These are phyloP conservation scores for Vultur gryphus DNA, from an alignment of 2,797 vertebrate genomes.

Conservation along the genomic window DNA sequence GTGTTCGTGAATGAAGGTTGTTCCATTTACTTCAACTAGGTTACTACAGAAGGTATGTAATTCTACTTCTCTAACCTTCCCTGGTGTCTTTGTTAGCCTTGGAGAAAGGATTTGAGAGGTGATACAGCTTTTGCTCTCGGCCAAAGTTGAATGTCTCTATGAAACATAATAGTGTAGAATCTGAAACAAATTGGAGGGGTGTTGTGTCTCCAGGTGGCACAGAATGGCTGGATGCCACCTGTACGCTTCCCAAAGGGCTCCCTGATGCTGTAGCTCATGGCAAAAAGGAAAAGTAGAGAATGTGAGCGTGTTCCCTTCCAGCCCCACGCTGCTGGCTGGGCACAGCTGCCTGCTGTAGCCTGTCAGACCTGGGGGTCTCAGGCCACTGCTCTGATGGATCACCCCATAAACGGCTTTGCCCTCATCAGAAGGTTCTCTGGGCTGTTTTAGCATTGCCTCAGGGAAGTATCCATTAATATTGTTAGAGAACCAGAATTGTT, in stretches of 20 bases:
- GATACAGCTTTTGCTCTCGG: neutral
- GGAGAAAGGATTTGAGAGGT: neutral
- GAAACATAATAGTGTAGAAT: neutral
- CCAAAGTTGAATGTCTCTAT: neutral
- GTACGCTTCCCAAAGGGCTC: neutral
- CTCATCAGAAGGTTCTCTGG: neutral
- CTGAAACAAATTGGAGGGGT: neutral
- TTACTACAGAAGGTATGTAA: neutral
- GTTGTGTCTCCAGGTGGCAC: neutral
- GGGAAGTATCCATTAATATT: neutral
- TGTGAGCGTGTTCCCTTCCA: neutral
- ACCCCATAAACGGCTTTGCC: neutral
- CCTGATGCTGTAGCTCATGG: fast-evolving
- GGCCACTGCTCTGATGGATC: neutral
- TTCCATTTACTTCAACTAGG: neutral
- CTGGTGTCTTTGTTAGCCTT: neutral
- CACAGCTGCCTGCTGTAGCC: neutral
- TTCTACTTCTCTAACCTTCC: neutral
- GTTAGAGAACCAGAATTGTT: neutral
- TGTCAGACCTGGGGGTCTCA: neutral
- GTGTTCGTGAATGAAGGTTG: neutral
- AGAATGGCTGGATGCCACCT: fast-evolving
- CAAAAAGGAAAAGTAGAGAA: neutral
- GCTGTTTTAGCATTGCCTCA: neutral
- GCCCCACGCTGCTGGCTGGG: fast-evolving